Evolutionary conservation across 2,113 vertebrate genomes (phyloP).

Genomic region (Bubalus kerabau): DNA sequence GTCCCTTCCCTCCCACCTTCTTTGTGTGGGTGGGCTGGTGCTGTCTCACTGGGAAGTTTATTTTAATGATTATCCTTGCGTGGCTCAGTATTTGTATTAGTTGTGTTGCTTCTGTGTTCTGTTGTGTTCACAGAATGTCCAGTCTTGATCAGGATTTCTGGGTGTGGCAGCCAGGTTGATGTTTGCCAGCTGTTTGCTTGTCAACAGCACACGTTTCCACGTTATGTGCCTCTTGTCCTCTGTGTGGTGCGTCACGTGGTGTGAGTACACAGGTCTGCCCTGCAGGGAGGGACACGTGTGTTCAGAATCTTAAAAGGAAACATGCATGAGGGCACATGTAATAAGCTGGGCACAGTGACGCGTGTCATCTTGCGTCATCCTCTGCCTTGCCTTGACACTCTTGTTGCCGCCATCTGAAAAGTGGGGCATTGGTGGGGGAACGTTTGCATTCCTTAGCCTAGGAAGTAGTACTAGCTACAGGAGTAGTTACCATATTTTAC

Average conservation of each 20-base stretch:
- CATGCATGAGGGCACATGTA: neutral
- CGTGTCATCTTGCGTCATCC: no score
- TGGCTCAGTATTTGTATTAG: neutral
- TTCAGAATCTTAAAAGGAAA: neutral
- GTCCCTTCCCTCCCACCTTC: neutral
- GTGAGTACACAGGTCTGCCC: neutral
- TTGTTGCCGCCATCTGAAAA: neutral
- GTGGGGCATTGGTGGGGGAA: no score
- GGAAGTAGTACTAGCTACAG: neutral
- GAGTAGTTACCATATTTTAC: neutral
- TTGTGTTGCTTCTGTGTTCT: neutral
- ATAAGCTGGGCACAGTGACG: neutral
- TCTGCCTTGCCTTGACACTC: neutral
- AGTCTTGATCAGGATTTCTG: neutral
- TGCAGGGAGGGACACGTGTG: accelerated
- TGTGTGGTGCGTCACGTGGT: accelerated
- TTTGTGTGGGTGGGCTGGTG: neutral
- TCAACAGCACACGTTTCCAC: accelerated
- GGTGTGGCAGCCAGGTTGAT: neutral
- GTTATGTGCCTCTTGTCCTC: accelerated
- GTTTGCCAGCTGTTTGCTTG: neutral
- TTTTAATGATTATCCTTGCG: neutral
- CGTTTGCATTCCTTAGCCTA: neutral
- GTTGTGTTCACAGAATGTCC: neutral
- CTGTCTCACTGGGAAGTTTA: neutral